A percentile compares a stretch with the other conserved stretches of the same genome.
phyloP scores from a whole-genome alignment of 1,140 invertebrate species.

The Triops cancriformis region DNA sequence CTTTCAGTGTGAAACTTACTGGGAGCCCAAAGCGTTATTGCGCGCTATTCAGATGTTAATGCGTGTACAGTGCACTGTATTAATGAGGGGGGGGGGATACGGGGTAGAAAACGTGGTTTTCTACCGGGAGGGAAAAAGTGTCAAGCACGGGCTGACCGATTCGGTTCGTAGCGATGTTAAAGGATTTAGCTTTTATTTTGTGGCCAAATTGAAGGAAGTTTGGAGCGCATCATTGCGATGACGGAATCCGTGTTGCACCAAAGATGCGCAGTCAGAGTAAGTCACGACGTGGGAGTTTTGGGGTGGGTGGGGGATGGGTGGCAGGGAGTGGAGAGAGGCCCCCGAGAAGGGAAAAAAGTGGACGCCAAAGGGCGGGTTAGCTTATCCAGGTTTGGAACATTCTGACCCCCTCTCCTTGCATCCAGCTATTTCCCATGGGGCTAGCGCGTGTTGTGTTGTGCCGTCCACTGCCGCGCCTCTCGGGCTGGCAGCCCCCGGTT shows the following conservation, averaged over 20 bases:
- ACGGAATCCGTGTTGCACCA: neutral
- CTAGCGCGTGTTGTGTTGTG: slow-evolving; percentile 12
- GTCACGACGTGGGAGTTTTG: neutral
- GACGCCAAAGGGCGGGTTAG: slow-evolving; percentile 3
- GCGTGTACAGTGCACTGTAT: too few species aligned
- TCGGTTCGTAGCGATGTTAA: neutral
- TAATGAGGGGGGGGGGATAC: too few species aligned
- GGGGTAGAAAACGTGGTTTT: neutral
- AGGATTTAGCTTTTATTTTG: neutral
- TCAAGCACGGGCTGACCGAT: neutral
- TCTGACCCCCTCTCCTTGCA: slow-evolving; percentile 2
- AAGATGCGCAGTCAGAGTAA: neutral
- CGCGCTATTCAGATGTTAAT: too few species aligned
- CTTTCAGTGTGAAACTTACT: too few species aligned
- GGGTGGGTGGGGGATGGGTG: neutral
- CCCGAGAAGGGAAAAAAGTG: neutral
- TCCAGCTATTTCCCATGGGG: slow-evolving; percentile 4
- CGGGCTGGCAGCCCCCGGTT: neutral
- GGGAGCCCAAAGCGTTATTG: too few species aligned
- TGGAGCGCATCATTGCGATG: neutral
- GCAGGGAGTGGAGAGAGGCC: neutral
- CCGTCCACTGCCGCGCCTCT: neutral
- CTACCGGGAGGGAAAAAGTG: neutral
- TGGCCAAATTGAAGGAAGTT: neutral
- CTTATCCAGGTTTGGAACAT: slow-evolving; percentile 10